A percentile compares a stretch with the other conserved stretches of the same genome.
phyloP scores from a whole-genome alignment of 37 sponge, comb jelly and placozoan genomes.

The Tethya wilhelma region DNA sequence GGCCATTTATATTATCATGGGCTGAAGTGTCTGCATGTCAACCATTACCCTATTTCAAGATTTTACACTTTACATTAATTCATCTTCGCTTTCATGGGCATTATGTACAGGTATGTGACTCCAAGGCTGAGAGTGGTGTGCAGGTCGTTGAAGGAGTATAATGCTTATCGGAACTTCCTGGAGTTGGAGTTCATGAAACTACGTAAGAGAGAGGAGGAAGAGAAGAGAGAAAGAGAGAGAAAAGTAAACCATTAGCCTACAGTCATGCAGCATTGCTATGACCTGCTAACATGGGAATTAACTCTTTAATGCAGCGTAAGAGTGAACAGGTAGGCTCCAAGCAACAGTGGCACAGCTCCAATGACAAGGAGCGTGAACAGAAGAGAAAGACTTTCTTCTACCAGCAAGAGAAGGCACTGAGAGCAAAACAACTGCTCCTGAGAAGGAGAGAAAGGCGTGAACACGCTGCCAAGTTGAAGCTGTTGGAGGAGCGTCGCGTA shows the following conservation, averaged over 20 bases:
- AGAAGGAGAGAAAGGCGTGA: neutral
- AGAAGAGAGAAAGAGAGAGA: constrained; percentile 26
- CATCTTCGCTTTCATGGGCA: neutral
- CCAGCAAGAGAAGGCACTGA: constrained; percentile 31
- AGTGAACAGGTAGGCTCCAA: neutral
- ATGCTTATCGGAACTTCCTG: constrained; percentile 33
- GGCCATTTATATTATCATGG: no score
- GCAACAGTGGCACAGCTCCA: neutral
- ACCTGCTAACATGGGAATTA: no score
- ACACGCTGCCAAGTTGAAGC: neutral
- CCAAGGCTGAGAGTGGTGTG: neutral
- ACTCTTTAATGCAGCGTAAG: neutral
- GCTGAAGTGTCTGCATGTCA: no score
- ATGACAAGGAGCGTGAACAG: constrained; percentile 27
- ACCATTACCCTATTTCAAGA: neutral
- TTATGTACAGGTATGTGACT: neutral
- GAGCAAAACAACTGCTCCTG: constrained; percentile 2
- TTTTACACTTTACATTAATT: neutral
- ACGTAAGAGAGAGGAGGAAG: constrained; percentile 14
- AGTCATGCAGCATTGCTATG: no score
- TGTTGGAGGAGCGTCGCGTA: neutral
- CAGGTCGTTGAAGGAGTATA: constrained; percentile 53
- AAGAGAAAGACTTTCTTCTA: constrained; percentile 27
- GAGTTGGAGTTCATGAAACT: constrained; percentile 20
- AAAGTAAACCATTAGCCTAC: no score